Conservation (phyloP, 2,113 vertebrate species). For the Glareola pratincola region DNA sequence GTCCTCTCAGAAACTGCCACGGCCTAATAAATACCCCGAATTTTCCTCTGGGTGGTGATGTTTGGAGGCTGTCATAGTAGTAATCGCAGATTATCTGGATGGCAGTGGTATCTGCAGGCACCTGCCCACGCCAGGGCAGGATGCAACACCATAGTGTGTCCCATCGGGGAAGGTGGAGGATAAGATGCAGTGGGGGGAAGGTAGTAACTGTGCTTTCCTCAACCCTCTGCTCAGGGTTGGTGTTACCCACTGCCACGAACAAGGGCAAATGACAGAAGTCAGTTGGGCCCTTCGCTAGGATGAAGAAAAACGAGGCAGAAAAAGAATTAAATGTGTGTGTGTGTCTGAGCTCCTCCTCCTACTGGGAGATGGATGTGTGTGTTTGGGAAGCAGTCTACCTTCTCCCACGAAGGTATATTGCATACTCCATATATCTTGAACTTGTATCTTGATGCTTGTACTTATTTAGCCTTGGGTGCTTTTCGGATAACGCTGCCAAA, state of each 20-base stretch:
- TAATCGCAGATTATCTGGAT: neutral
- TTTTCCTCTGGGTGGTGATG: neutral
- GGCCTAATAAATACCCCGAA: neutral
- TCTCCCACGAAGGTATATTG: neutral
- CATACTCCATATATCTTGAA: neutral
- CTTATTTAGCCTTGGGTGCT: neutral
- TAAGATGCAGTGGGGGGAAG: neutral
- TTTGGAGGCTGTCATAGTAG: neutral
- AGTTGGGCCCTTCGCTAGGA: accelerated
- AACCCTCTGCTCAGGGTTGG: neutral
- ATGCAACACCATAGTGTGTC: neutral
- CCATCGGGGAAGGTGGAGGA: accelerated
- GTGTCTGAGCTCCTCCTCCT: neutral
- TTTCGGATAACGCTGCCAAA: neutral
- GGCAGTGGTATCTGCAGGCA: neutral
- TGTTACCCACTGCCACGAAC: neutral
- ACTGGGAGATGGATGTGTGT: neutral
- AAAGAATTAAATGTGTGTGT: accelerated
- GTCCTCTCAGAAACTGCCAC: neutral
- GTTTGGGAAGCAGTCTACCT: neutral
- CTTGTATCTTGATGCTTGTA: neutral
- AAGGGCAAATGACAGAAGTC: neutral
- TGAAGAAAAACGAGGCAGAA: neutral
- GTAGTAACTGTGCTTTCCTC: neutral
- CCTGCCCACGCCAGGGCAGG: neutral